Base-by-base conservation (phyloP, 2,113 vertebrate species). In the Marmota flaviventris region DNA sequence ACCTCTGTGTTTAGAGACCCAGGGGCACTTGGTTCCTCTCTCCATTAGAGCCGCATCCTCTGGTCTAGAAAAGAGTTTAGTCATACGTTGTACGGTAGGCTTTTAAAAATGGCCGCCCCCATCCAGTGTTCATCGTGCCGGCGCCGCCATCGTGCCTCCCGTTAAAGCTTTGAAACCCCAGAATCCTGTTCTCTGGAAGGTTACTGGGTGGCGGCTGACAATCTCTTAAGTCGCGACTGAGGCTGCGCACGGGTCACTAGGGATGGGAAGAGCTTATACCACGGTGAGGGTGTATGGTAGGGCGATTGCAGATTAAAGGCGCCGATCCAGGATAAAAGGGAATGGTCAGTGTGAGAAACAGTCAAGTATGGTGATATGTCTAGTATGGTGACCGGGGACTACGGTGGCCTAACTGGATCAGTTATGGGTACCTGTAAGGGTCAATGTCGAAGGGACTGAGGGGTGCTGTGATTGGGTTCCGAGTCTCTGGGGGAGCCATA, bases 371-470 rank as follows among this genome's bases (percentile, higher is more conserved):
- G 48, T 22, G 56, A 72, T 13, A 0, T 25, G 18, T 4, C 12
- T 34, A 39, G 32, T 16, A 29, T 37, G 29, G 53, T 70, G 37
- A 45, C 9, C 25, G 2, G 69, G 8, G 16, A 63, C 94, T 93
- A 95, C 81, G 78, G 92, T 93, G 85, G 76, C 96, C 79, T 51
- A 20, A 22, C 16, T 61, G 82, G 63, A 85, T 96, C 92, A 93
- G 20, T 63, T 63, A 70, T 93, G 89, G 95, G 25, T n/a, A 18
- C 89, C 65, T 2, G 7, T 69, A 87, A 90, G 89, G 56, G 63
- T 87, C 89, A 94, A 16, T 34, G 20, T 25, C 12, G 1, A 82
- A 22, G 37, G 20, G 22, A 27, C 22, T 8, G 39, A 73, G 29
- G 34, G 56, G 63, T 95, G 89, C 72, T 89, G 53, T 81, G 65